Base-by-base conservation (phyloP, 2,797 vertebrate species). In the Gymnopithys bicolor region DNA sequence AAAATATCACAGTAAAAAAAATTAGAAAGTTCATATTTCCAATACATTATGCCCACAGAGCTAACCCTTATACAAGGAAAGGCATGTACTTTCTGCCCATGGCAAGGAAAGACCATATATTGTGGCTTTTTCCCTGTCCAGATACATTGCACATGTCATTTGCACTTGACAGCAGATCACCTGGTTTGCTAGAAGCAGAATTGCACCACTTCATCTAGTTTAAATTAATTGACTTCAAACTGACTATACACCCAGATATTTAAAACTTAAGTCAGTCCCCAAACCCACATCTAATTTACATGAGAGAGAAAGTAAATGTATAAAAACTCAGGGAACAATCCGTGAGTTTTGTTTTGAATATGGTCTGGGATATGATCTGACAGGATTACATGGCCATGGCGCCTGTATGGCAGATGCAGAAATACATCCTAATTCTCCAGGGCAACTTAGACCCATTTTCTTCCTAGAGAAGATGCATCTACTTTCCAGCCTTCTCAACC, bases 111-210 rank as follows among this genome's bases (percentile, higher is more conserved):
- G 37, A 24, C 8, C 14, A 7, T 0, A 2, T 5, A 2, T 5
- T 25, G 51, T 7, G 24, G 15, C 37, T 71, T 43, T 46, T n/a
- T 69, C 60, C 37, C 70, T 71, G 6, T 2, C 23, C 58, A 32
- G 25, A 4, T 5, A 8, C 6, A 37, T 2, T 5, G 37, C 28
- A 30, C 19, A 8, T 5, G 3, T n/a, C 17, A 21, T 2, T 37
- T 55, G 52, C 35, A 4, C 32, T 5, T 16, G 56, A 5, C 32
- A 24, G 45, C 1, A 7, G 23, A 13, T 4, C 48, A 11, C 33
- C 6, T 0, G 0, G 1, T 18, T 32, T 32, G 32, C 60, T 28
- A 17, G 21, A 11, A 56, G 37, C 45, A 48, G 18, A 37, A 49
- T 56, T n/a, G 19, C 7, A 55, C 28, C 45, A 76, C 24, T n/a